phyloP scores from a whole-genome alignment of 2,797 vertebrate genomes.

The Threskiornis aethiopicus region DNA sequence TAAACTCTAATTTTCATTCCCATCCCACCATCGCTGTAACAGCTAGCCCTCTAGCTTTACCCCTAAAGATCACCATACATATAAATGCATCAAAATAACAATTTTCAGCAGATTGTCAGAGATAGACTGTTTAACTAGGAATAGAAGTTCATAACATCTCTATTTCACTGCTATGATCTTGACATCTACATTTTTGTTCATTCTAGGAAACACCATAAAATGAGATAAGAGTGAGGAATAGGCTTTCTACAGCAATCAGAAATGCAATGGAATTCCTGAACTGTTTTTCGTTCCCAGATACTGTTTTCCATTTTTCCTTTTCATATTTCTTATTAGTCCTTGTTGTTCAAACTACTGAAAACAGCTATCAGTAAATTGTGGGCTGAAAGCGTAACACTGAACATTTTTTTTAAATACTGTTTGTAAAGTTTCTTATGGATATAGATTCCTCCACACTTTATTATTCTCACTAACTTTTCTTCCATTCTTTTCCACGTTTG shows the following conservation, averaged over 20 bases:
- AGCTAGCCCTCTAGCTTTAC: background rate
- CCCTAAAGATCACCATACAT: background rate
- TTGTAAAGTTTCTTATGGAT: background rate
- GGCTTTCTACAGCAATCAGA: slow-evolving; percentile 9
- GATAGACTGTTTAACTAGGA: slow-evolving; percentile 31
- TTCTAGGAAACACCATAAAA: slow-evolving; percentile 21
- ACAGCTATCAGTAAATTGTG: background rate
- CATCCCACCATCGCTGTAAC: background rate
- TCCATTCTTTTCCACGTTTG: background rate
- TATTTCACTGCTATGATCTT: slow-evolving; percentile 25
- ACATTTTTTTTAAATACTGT: background rate
- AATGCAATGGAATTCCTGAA: background rate
- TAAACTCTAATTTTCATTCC: slow-evolving; percentile 33
- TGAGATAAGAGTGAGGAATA: background rate
- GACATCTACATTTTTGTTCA: background rate
- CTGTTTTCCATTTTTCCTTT: background rate
- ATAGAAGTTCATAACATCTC: slow-evolving; percentile 24
- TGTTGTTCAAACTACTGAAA: background rate
- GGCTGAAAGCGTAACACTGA: background rate
- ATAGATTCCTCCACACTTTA: background rate
- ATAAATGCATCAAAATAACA: slow-evolving; percentile 57
- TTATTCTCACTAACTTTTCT: background rate
- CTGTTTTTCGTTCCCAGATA: background rate
- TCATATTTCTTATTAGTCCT: background rate
- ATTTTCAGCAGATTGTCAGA: slow-evolving; percentile 35